Conservation (phyloP, 2,888 invertebrate species). For the Drosophila austrosaltans region DNA sequence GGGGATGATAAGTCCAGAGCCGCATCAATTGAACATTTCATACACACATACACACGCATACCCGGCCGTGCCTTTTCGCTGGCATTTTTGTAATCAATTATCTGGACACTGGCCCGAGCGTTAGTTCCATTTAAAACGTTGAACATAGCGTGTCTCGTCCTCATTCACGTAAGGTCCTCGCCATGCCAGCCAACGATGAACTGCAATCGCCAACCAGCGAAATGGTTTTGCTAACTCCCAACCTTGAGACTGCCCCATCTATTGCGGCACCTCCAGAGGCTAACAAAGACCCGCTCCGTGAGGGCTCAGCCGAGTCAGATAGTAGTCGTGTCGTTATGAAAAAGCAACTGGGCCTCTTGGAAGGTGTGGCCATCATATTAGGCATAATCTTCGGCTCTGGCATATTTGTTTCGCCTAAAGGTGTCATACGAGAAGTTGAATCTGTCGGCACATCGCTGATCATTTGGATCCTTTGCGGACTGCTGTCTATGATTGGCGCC, state of each 20-base stretch:
- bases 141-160: constrained; percentile 51
- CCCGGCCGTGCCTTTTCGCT: constrained; percentile 43
- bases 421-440: constrained; percentile 94
- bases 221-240: constrained; percentile 82
- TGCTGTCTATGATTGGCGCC: constrained; percentile 96
- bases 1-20: constrained; percentile 52
- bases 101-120: constrained; percentile 47
- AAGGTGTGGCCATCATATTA: constrained; percentile 96
- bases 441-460: constrained; percentile 94
- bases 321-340: constrained; percentile 88
- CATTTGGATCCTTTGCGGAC: constrained; percentile 94
- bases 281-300: constrained; percentile 47
- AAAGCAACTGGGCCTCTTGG: constrained; percentile 93
- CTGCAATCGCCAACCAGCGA: constrained; percentile 82
- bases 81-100: constrained; percentile 65
- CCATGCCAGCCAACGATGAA: constrained; percentile 70
- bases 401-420: constrained; percentile 98
- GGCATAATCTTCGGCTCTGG: constrained; percentile 98
- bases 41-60: constrained; percentile 21
- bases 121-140: constrained; percentile 44
- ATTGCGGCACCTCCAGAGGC: constrained; percentile 27
- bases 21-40: constrained; percentile 21
- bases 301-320: constrained; percentile 67
- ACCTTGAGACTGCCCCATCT: constrained; percentile 66
- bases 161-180: constrained; percentile 33